Base-by-base conservation (phyloP, 1,140 invertebrate genomes). In the Neodiprion fabricii region DNA sequence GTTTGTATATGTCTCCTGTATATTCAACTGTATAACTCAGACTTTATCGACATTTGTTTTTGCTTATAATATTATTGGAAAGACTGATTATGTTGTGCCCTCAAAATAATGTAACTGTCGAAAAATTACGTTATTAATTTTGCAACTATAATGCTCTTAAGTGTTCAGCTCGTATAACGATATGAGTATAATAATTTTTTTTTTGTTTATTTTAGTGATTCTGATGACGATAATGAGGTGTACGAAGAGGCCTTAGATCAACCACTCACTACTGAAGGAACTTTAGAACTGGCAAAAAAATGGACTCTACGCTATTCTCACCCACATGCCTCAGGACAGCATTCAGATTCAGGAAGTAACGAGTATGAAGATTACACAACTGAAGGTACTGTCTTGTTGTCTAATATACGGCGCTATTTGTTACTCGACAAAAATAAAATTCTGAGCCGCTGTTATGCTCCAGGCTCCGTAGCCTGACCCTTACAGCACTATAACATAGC, bases 201-300 rank as follows among this genome's bases (percentile, higher is more conserved):
- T 78, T 66, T 75, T 77, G 48, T 74, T 77, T 66, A 72, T 72
- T 81, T 76, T 75, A 91, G 90, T 85, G 89, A 91, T 85, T 90
- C 89, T 28, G 91, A 91, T 69, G 90, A 91, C 47, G 89, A 91
- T 70, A 91, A 92, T 74, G 90, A 91, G 77, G 91, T 89, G 1
- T 91, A 90, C 77, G 91, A 92, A 72, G 91, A 92, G 82, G 91
- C 91, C 7, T 84, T 92, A 71, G 91, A 92, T 76, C 90, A 91
- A 76, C 91, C 91, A 8, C 76, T 92, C 14, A 93, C 91, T 12
- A 91, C 91, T 14, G 92, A 93, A 83, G 92, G 91, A 74, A 93
- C 92, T 11, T 85, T 92, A 21, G 89, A 91, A 79, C 86, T 93
- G 71, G 91, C 92, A 7, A 92, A 93, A 82, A 90, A 90, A 74